Base-by-base conservation (phyloP, 2,113 vertebrate species). In the Cygnus buccinator region DNA sequence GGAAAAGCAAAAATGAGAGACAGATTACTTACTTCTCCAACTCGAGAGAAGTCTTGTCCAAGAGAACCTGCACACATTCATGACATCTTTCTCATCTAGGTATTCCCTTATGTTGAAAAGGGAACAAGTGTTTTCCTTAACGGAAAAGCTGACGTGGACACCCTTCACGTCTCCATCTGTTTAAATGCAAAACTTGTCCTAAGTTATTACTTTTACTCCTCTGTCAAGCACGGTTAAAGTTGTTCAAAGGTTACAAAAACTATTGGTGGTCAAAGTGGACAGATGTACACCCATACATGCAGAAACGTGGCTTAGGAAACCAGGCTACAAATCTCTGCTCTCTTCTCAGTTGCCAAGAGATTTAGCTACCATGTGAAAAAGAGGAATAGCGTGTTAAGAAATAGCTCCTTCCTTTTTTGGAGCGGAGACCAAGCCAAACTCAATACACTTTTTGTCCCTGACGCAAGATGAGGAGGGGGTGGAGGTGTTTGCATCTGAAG, bases 401-500 rank as follows among this genome's bases (percentile, higher is more conserved):
- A 89, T n/a, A 73, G 54, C 37, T 90, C 78, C 29, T 89, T 90
- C 37, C 61, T 61, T 57, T 72, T 85, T 35, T 33, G 26, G 65
- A 77, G 41, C 11, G 21, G 44, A 89, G 50, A 94, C 89, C 68
- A 78, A 84, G n/a, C 50, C 63, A 91, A 90, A 84, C 43, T 70
- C 62, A 52, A 28, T 29, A 57, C 19, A 66, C 26, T 73, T 89
- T 87, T 70, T 88, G 58, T 52, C 70, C 63, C 63, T 66, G 57
- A 48, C 35, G 46, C 85, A 88, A 16, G 12, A 86, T 16, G 11
- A 11, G 58, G 54, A 89, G 13, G 35, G 44, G 76, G 50, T 20
- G 35, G 61, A 94, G 85, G 72, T 93, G 84, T 77, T 85, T 79
- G 79, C 55, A 92, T 79, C 75, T 41, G 23, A 90, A 62, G 85